A percentile compares a stretch with the other conserved stretches of the same genome.
Conservation (phyloP, 2,113 vertebrate species). For the Lates calcarifer region DNA sequence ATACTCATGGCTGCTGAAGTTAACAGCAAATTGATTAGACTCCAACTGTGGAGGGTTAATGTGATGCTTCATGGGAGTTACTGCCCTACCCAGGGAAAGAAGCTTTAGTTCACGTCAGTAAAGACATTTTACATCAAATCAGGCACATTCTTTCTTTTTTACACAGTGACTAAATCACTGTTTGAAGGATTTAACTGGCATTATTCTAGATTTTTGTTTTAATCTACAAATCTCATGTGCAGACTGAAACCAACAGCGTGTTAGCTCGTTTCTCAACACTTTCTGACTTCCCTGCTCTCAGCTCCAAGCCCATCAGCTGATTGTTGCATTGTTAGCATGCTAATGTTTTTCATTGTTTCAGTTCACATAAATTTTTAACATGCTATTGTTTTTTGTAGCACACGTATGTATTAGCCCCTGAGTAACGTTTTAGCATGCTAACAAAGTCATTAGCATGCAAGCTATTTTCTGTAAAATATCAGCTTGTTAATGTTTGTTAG, state of each 20-base stretch:
- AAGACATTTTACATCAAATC: too few relatives aligned
- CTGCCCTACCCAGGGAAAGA: background rate
- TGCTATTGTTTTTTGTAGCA: conserved; percentile 41
- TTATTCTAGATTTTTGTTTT: background rate
- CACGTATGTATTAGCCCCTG: conserved; percentile 43
- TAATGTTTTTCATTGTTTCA: conserved; percentile 10
- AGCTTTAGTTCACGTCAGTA: background rate
- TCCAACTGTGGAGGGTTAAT: background rate
- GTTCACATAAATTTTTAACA: conserved; percentile 10
- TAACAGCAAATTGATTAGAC: background rate
- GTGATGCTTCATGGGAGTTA: conserved; percentile 6
- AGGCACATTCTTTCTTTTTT: background rate
- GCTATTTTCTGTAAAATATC: background rate
- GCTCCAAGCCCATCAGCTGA: background rate
- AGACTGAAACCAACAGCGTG: background rate
- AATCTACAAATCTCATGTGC: background rate
- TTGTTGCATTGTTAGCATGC: conserved; percentile 50
- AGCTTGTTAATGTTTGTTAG: conserved; percentile 17
- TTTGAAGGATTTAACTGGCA: background rate
- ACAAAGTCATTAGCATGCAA: conserved; percentile 52
- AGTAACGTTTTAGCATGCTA: conserved; percentile 50
- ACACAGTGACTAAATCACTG: background rate
- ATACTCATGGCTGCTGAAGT: background rate
- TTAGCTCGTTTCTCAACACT: background rate
- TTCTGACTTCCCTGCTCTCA: background rate